Evolutionary conservation across 2,888 invertebrate species (phyloP).

Genomic region (Agrenia bidenticulata): DNA sequence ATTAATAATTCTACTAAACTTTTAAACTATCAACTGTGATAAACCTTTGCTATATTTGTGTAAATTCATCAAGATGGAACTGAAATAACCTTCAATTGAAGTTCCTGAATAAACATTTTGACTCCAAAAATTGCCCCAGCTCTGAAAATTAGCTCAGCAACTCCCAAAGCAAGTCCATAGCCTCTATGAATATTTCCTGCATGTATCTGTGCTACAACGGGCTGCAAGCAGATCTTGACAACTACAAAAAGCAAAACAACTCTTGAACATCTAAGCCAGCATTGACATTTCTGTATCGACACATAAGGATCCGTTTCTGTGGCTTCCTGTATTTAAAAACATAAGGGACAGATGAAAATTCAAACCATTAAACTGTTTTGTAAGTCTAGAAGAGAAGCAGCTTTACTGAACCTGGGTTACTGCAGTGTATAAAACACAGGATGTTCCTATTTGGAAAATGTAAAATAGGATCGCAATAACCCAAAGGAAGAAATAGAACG

Average conservation of each 20-base stretch:
- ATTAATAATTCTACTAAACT: too few species aligned
- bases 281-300: conserved; percentile 44
- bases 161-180: conserved; percentile 32
- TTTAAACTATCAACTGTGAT: too few species aligned
- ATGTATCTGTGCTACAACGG: conserved; percentile 26
- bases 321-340: conserved; percentile 34
- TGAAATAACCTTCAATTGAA: conserved; percentile 24
- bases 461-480: conserved; percentile 31
- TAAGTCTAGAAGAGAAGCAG: background rate
- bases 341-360: background rate
- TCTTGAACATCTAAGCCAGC: conserved; percentile 43
- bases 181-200: conserved; percentile 23
- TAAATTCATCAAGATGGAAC: too few species aligned
- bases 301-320: conserved; percentile 45
- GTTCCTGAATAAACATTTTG: conserved; percentile 42
- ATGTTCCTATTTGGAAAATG: conserved; percentile 35
- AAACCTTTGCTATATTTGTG: too few species aligned
- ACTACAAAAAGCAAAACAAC: conserved; percentile 36
- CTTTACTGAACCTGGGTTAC: conserved; percentile 34
- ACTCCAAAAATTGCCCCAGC: conserved; percentile 38
- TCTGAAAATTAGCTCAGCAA: conserved; percentile 38
- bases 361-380: conserved; percentile 1
- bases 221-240: conserved; percentile 37
- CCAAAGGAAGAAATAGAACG: conserved; percentile 45
- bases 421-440: conserved; percentile 32